Base-by-base conservation (phyloP, 2,113 vertebrate species). In the Platichthys flesus region DNA sequence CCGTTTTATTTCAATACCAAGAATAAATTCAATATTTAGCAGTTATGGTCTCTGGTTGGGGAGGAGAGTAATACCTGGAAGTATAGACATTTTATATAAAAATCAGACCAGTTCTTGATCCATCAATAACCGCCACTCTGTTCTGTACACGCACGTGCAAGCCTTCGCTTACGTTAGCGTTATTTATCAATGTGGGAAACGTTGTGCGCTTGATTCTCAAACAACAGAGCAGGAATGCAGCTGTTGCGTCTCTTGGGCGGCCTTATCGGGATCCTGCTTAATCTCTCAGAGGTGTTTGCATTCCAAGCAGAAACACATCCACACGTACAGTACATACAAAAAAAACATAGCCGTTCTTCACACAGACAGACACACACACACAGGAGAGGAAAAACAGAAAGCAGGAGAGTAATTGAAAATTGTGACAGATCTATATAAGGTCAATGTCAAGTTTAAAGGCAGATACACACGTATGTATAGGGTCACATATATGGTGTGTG, bases 101-200 rank as follows among this genome's bases (percentile, higher is more conserved):
- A 52, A 12, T 2, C 21, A 21, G n/a, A 49, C 24, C 47, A 24
- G 18, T 14, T 21, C 6, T 51, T 4, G 13, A 23, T 45, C 40
- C 20, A 57, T 3, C 7, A 63, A 21, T 20, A 31, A 55, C 49
- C 2, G 24, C 21, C 16, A 35, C 9, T 49, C 16, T 59, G 9
- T n/a, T 42, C 14, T 35, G 12, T 21, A 67, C 51, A 28, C 54
- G 35, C 56, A 49, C 16, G 62, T 28, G 28, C 28, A 28, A 28
- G 28, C 28, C 56, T 21, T n/a, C 60, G 21, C 9, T 51, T 24
- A 59, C 74, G 35, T 79, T 81, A 64, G 26, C 78, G 51, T 77
- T 68, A 87, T 90, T 92, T 92, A 93, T 93, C 91, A 92, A 89
- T 93, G 91, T 94, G 92, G 91, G 93, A 93, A 94, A 89, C 74